Conservation (phyloP, 2,888 invertebrate species). For the Gerris lacustris region DNA sequence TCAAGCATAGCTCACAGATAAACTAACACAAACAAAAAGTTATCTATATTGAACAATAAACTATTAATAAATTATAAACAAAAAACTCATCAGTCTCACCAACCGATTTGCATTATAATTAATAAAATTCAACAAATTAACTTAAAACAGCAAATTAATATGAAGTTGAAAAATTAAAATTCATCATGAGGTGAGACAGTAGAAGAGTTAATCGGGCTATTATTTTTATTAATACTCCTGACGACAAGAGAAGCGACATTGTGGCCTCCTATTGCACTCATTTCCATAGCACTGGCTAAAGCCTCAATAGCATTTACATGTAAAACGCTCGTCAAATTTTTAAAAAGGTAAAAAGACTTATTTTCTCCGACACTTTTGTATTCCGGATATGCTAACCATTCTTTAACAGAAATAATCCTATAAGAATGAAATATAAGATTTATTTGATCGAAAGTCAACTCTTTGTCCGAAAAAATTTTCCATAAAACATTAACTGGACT, state of each 20-base stretch:
- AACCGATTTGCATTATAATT: too few relatives aligned
- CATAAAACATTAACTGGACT: conserved; percentile 37
- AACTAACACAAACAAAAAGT: too few relatives aligned
- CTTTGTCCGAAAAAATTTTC: conserved; percentile 46
- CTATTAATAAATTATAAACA: too few relatives aligned
- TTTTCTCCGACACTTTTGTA: conserved; percentile 36
- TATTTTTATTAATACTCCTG: not conserved
- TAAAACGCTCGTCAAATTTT: conserved; percentile 43
- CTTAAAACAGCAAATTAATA: too few relatives aligned
- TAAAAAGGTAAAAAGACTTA: conserved; percentile 38
- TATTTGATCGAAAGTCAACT: conserved; percentile 39
- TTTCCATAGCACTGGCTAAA: conserved; percentile 56
- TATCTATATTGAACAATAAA: too few relatives aligned
- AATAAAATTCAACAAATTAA: too few relatives aligned
- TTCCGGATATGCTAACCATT: conserved; percentile 47
- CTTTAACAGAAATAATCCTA: conserved; percentile 34
- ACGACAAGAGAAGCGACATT: conserved; percentile 45
- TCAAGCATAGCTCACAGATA: too few relatives aligned
- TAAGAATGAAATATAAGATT: conserved; percentile 40
- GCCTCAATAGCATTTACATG: conserved; percentile 52
- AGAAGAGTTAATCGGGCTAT: too few relatives aligned
- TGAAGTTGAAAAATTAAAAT: too few relatives aligned
- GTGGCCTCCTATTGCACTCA: conserved; percentile 47
- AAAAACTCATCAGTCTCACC: too few relatives aligned
- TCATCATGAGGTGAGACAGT: too few relatives aligned